Base-by-base conservation (phyloP, 37 sponge, comb jelly and placozoan species). In the Ianthella basta region DNA sequence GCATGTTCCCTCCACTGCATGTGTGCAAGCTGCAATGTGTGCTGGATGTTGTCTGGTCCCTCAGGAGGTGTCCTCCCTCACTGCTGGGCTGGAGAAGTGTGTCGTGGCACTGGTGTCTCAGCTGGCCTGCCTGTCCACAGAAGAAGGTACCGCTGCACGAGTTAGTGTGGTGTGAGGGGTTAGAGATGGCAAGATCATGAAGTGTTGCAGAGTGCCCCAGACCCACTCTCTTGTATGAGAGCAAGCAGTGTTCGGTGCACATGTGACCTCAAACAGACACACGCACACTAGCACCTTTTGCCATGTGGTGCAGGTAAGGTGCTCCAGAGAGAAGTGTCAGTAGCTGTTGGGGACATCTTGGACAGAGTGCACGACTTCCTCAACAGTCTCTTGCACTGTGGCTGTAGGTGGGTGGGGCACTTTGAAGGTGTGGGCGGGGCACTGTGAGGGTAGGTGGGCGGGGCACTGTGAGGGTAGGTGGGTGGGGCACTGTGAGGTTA, bases 401-500 rank as follows among this genome's bases (percentile, higher is more conserved):
- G 78, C 78, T 75, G 78, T 44, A 75, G 53, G 78, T 75, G 53
- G 54, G 78, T 50, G 25, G 20, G 36, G 37, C 40, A 72, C 66
- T 72, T 8, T 34, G 23, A 12, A 72, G n/a, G n/a, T n/a, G 6
- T 44, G 50, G 50, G 50, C 8, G 50, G 50, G 50, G 50, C n/a
- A n/a, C n/a, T n/a, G n/a, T n/a, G n/a, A n/a, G n/a, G n/a, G n/a
- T n/a, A n/a, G n/a, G n/a, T n/a, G n/a, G n/a, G n/a, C n/a, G n/a
- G n/a, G n/a, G n/a, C n/a, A n/a, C n/a, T n/a, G n/a, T n/a, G n/a
- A n/a, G n/a, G n/a, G n/a, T n/a, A n/a, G 8, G 50, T 44, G 50
- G 50, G 50, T 44, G 50, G 50, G 50, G 50, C 50, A 44, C 50
- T 44, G 50, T 44, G 50, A n/a, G 50, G 50, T 44, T 44, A 8